These are phyloP conservation scores for Daphoenositta chrysoptera DNA, from an alignment of 2,113 vertebrate species.

Conservation along the genomic window DNA sequence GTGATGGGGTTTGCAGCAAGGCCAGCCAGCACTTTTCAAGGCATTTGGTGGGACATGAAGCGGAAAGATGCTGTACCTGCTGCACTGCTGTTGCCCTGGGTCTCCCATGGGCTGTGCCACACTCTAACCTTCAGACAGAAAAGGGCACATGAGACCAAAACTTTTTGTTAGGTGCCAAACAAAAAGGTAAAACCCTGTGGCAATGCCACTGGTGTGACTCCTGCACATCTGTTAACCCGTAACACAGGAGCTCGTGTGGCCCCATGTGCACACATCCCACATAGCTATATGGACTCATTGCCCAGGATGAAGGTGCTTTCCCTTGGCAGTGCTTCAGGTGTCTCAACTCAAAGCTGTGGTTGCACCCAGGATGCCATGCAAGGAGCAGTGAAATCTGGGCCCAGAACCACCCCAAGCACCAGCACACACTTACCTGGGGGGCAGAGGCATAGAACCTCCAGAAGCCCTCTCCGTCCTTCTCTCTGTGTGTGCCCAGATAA, in stretches of 20 bases:
- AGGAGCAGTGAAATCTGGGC: not conserved
- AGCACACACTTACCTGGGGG: not conserved
- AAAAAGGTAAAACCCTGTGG: not conserved
- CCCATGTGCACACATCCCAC: accelerated
- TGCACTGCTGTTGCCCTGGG: not conserved
- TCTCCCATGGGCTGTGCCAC: not conserved
- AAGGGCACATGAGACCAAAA: not conserved
- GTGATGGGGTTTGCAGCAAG: not conserved
- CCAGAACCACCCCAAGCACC: not conserved
- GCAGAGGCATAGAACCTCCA: not conserved
- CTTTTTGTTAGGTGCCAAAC: not conserved
- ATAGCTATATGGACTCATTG: accelerated
- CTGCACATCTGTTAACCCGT: accelerated
- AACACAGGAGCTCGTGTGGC: not conserved
- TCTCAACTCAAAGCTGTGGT: not conserved
- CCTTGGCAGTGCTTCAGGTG: not conserved
- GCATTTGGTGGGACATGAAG: not conserved
- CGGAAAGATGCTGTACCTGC: not conserved
- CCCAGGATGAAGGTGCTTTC: not conserved
- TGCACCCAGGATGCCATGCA: not conserved
- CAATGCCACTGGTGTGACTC: not conserved
- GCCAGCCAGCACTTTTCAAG: not conserved
- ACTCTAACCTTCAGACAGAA: not conserved
- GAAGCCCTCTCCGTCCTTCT: not conserved
- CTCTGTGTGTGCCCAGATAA: not conserved